Base-by-base conservation (phyloP, 2,113 vertebrate genomes). In the Oreotrochilus melanogaster region DNA sequence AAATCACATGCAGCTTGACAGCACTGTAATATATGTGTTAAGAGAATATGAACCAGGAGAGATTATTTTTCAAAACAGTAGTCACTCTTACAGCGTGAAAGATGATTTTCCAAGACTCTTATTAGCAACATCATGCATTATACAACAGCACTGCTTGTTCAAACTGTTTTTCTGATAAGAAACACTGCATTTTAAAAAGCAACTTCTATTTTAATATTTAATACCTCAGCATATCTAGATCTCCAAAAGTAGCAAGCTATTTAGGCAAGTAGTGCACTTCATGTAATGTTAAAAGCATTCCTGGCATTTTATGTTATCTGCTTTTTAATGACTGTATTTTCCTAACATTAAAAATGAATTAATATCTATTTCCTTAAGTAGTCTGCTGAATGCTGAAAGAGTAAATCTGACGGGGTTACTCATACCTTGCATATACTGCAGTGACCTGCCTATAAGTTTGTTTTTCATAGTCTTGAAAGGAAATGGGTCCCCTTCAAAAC, bases 291-390 rank as follows among this genome's bases (percentile, higher is more conserved):
- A 98, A 98, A 98, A 98, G 98, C 98, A 98, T 98, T 98, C 97
- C 96, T 98, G 98, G 98, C 97, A 96, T 98, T 98, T 98, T 98
- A 96, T 98, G 96, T 97, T 97, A 98, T 97, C 97, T 98, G 94
- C 94, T 97, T 98, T 98, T 98, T 98, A 98, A 98, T 98, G 98
- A 98, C 95, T 97, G 15, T 98, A 98, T 98, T 98, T 98, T 98
- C 95, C 91, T 98, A 98, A 97, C 98, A 98, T 98, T 98, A 98
- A 98, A 98, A 98, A 98, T 98, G 97, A 97, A 98, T 98, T 98
- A 98, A 98, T 98, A 97, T 97, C 89, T 78, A 93, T 97, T 95
- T 97, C 96, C 93, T 96, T 98, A 97, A 98, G 98, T 97, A 98
- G 97, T 96, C 92, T 96, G 92, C 96, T 95, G 96, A 97, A 97